A percentile compares a stretch with the other conserved stretches of the same genome.
These are phyloP conservation scores for Semotilus atromaculatus DNA, from an alignment of 2,797 vertebrate species.

Conservation along the genomic window DNA sequence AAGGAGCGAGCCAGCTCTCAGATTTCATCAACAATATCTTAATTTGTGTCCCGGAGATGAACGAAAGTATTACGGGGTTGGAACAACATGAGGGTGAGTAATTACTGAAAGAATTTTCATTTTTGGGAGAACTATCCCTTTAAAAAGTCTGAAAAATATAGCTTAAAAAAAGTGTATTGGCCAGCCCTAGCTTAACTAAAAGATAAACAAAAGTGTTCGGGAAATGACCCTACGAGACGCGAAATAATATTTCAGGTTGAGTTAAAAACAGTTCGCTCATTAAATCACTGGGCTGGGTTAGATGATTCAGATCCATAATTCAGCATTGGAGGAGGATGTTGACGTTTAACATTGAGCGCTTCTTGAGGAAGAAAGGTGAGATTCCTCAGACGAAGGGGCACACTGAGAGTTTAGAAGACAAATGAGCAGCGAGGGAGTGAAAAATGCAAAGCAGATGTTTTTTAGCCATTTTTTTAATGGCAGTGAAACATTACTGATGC, in stretches of 20 bases:
- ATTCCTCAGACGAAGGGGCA: conserved; percentile 53
- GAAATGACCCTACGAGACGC: conserved; percentile 42
- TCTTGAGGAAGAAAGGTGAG: conserved; percentile 57
- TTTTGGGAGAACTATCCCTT: too few species aligned
- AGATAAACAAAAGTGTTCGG: conserved; percentile 44
- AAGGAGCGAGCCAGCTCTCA: too few species aligned
- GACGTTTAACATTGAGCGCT: conserved; percentile 45
- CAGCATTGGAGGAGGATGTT: conserved; percentile 55
- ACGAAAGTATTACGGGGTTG: too few species aligned
- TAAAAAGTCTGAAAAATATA: background rate
- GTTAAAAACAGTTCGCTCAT: conserved; percentile 57
- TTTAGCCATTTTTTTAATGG: conserved; percentile 93
- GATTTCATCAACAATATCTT: too few species aligned
- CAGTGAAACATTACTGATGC: conserved; percentile 95
- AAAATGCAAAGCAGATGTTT: conserved; percentile 86
- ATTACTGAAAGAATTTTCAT: too few species aligned
- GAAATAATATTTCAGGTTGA: conserved; percentile 44
- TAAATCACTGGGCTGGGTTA: conserved; percentile 52
- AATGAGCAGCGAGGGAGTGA: conserved; percentile 79
- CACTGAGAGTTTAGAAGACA: conserved; percentile 74
- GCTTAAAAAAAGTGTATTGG: background rate
- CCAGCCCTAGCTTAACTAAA: conserved; percentile 24
- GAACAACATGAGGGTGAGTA: too few species aligned
- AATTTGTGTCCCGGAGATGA: too few species aligned
- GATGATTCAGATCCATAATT: conserved; percentile 57